Base-by-base conservation (phyloP, 2,888 invertebrate species). In the Clitarchus hookeri region DNA sequence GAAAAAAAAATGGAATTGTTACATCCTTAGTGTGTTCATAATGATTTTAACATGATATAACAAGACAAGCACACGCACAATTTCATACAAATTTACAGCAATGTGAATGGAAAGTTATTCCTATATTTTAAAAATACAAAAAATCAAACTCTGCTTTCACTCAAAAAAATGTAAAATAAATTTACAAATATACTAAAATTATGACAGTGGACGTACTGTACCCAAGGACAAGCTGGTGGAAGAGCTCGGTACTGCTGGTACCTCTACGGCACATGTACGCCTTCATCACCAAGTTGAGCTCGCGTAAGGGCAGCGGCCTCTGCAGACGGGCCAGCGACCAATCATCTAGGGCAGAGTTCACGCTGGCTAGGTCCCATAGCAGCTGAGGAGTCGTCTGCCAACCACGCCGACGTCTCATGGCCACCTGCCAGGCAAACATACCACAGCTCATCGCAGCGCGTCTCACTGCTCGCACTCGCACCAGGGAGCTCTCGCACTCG, bases 201-300 rank as follows among this genome's bases (percentile, higher is more conserved):
- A 54, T 77, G n/a, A 54, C 12, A 88, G 89, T 36, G 36, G 36
- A 36, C 36, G 48, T 11, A 48, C 48, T 48, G 86, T 91, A 93
- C 85, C 90, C 91, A 4, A 89, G 88, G 8, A 93, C 88, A 11
- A 92, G 90, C 84, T 89, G 89, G 53, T 91, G 89, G 44, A 91
- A 91, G 0, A 91, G 89, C 27, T 90, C 87, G 0, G 90, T 90
- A 86, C 92, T 91, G n/a, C 89, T 90, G 6, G 91, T 89, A 83
- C 91, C 92, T 90, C 88, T 89, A 65, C 88, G 54, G 88, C 90
- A 88, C 27, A 90, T 89, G 85, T 89, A 89, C 83, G 90, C 88
- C 86, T 90, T 90, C 48, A 91, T 86, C 85, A 90, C 87, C 25
- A 88, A 86, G 88, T 89, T 89, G 0, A 88, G 85, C 80, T 88